Evolutionary conservation across 1,140 invertebrate species (phyloP).

Genomic region (Nebria ingens): DNA sequence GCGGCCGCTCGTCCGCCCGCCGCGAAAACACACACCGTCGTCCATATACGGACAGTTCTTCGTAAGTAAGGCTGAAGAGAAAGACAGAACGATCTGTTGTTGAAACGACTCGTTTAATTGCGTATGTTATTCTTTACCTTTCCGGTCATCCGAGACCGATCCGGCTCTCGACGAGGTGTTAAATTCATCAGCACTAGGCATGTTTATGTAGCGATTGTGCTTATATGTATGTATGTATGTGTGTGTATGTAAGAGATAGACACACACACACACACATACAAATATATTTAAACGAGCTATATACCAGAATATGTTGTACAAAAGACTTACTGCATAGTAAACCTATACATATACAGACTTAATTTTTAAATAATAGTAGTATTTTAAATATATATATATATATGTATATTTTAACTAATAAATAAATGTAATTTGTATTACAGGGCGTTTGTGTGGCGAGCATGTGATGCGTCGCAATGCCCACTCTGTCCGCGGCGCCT

Average conservation of each 20-base stretch:
- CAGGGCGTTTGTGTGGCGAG: conserved; percentile 33
- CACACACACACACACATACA: too few species aligned
- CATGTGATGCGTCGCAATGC: conserved; percentile 37
- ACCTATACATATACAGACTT: background rate
- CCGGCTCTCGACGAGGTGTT: background rate
- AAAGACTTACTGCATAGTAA: background rate
- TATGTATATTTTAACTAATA: conserved; percentile 1
- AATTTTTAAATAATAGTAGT: background rate
- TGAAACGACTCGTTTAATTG: background rate
- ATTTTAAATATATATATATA: background rate
- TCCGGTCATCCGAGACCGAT: background rate
- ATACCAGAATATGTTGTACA: background rate
- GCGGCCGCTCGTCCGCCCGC: background rate
- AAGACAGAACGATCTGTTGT: background rate
- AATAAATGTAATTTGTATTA: conserved; percentile 24
- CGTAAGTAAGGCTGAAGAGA: background rate
- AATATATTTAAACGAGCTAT: too few species aligned
- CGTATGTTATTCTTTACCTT: conserved; percentile 5
- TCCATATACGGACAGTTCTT: background rate
- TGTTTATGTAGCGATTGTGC: conserved; percentile 1
- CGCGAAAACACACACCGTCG: background rate
- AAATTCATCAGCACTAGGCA: conserved; percentile 6
- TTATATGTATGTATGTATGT: background rate
- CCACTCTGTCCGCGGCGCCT: conserved; percentile 35
- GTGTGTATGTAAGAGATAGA: too few species aligned